Evolutionary conservation across 2,797 vertebrate genomes (phyloP).

Genomic region (Scleropages formosus): DNA sequence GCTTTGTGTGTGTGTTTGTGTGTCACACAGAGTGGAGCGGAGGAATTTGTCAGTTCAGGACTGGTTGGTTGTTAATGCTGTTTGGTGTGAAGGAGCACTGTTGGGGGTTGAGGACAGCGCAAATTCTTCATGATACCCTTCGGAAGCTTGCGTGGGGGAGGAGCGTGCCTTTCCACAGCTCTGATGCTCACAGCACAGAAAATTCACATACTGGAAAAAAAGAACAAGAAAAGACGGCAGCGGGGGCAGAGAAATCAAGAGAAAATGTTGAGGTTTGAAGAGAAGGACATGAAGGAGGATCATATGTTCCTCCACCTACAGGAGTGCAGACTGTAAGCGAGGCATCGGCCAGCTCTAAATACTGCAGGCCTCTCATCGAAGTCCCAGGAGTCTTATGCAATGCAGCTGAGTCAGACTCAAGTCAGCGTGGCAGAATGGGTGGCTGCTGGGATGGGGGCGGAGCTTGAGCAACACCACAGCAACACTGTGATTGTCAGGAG

Average conservation of each 20-base stretch:
- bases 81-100: neutral
- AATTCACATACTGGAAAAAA: neutral
- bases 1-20: no score
- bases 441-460: constrained; percentile 22
- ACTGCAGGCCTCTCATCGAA: constrained; percentile 15
- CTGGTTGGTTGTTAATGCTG: neutral
- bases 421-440: constrained; percentile 31
- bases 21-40: no score
- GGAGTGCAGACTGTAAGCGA: constrained; percentile 24
- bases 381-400: constrained; percentile 46
- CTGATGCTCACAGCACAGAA: neutral
- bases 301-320: constrained; percentile 30
- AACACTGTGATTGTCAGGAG: neutral
- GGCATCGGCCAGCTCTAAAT: constrained; percentile 29
- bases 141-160: no score
- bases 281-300: neutral
- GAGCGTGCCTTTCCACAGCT: no score
- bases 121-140: neutral
- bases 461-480: constrained; percentile 15
- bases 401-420: constrained; percentile 48
- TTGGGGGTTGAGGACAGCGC: neutral
- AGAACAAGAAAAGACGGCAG: no score
- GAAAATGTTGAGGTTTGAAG: neutral
- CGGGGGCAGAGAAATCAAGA: neutral
- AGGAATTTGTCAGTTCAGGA: no score